Base-by-base conservation (phyloP, 2,888 invertebrate species). In the Timandra comae region DNA sequence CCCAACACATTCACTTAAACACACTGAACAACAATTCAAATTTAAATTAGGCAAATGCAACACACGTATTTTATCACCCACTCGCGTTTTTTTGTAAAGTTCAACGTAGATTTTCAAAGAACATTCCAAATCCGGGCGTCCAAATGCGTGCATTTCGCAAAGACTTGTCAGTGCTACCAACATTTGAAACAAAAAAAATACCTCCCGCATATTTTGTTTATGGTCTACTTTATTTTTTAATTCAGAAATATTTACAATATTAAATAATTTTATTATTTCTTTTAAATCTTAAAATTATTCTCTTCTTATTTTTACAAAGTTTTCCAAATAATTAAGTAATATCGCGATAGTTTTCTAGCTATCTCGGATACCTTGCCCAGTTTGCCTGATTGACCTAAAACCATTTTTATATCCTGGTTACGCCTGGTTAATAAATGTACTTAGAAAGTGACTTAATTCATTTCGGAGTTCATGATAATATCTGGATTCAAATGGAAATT, bases 111-210 rank as follows among this genome's bases (percentile, higher is more conserved):
- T 72, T 71, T 82, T 78, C 64, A 78, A 76, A 65, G 78, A 78
- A 82, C 73, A 79, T 75, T 81, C 80, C 72, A 77, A 79, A 71
- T 71, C 70, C 73, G 68, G 76, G 85, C 85, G 84, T 85, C 81
- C 52, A 82, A 71, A 78, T 79, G 75, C 84, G 75, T 82, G 79
- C 84, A 85, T 84, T 84, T 84, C 85, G 81, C 78, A 79, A 78
- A 66, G 74, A 74, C 60, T 63, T 54, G 66, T 41, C 78, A 75
- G 54, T 68, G 51, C 49, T 77, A 58, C 81, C 86, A 85, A 82
- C 76, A 53, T 71, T 52, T 48, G 6, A 33, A 46, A 35, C 33
- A 38, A 42, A 50, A 56, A 58, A 57, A 58, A 53, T 57, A 54
- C 60, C 64, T 62, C 64, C 62, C 60, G 59, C 62, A 49, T 21